These are phyloP conservation scores for Laupala kohalensis DNA, from an alignment of 1,140 invertebrate genomes.

Conservation along the genomic window DNA sequence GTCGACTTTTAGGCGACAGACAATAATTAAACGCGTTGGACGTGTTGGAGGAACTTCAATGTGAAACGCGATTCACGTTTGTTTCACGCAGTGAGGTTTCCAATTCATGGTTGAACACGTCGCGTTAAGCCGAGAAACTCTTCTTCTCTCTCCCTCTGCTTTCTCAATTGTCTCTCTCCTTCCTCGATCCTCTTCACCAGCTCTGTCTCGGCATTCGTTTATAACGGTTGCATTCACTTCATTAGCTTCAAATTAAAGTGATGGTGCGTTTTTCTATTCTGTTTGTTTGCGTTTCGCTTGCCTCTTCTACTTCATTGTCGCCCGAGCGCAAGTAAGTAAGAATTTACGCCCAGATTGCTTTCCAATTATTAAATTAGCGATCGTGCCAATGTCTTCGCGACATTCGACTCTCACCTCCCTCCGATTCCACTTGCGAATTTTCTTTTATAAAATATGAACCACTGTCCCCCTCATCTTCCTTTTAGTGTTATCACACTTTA, in stretches of 20 bases:
- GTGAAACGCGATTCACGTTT: background rate
- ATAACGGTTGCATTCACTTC: background rate
- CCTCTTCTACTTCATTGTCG: background rate
- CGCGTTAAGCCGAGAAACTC: background rate
- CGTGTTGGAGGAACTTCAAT: background rate
- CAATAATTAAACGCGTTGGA: background rate
- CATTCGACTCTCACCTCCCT: background rate
- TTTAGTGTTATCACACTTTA: background rate
- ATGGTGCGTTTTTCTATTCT: background rate
- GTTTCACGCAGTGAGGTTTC: background rate
- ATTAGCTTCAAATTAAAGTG: background rate
- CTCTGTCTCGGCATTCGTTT: background rate
- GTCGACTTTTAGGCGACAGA: no score
- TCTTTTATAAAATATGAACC: background rate
- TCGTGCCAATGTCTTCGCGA: background rate
- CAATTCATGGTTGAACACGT: background rate
- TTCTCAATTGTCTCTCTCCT: background rate
- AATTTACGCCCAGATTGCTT: background rate
- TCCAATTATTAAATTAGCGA: background rate
- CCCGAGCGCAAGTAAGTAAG: background rate
- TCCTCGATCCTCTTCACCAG: background rate
- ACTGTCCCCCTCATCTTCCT: background rate
- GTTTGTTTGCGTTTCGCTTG: background rate
- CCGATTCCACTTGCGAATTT: background rate
- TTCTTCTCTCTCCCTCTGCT: background rate